Evolutionary conservation across 2,797 vertebrate genomes (phyloP).

Genomic region (Spea hammondii): DNA sequence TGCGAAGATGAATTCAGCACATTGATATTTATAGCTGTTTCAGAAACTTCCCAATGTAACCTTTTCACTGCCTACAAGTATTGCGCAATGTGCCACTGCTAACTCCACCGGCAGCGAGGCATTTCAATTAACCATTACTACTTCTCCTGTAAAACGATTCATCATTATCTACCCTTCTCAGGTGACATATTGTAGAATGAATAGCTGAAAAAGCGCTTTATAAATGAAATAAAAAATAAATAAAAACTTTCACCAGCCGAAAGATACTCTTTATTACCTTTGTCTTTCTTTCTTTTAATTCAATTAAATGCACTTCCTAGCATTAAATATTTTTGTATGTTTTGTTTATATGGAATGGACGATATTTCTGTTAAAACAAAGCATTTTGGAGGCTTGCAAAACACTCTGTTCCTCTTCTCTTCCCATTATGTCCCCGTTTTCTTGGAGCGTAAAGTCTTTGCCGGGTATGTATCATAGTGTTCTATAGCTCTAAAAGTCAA

Average conservation of each 20-base stretch:
- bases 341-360: conserved; percentile 44
- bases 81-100: neutral
- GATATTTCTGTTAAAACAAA: conserved; percentile 29
- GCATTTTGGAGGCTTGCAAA: neutral
- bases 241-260: conserved; percentile 1
- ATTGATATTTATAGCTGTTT: conserved; percentile 27
- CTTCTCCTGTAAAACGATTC: neutral
- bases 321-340: conserved; percentile 35
- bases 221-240: conserved; percentile 2
- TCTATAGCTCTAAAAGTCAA: too few species aligned
- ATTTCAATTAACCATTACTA: neutral
- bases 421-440: conserved; percentile 1
- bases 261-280: conserved; percentile 4
- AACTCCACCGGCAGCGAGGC: neutral
- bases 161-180: neutral
- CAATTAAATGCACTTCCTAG: conserved; percentile 21
- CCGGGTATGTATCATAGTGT: too few species aligned
- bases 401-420: neutral
- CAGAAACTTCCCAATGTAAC: conserved; percentile 12
- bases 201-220: neutral
- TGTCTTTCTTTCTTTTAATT: conserved; percentile 6
- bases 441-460: too few species aligned
- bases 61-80: neutral
- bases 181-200: neutral
- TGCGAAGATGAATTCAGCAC: conserved; percentile 27